Conservation (phyloP, 2,113 vertebrate species). For the Poeciliopsis prolifica region DNA sequence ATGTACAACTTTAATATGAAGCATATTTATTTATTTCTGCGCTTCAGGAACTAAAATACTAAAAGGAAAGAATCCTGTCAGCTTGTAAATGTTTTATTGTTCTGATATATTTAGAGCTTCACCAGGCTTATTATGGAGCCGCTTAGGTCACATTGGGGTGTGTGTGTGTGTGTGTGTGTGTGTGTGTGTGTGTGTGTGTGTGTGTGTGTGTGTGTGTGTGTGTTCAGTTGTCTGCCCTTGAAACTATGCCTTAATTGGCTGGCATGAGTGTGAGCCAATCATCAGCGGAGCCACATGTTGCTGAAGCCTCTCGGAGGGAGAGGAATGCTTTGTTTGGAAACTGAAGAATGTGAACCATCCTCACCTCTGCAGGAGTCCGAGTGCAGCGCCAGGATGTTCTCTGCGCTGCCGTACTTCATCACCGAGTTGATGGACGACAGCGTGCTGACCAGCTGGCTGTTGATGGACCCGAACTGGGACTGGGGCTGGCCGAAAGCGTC, state of each 20-base stretch:
- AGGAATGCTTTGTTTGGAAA: background rate
- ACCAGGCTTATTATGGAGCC: background rate
- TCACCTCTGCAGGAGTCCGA: conserved; percentile 66
- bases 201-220: background rate
- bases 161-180: too few relatives aligned
- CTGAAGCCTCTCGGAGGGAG: background rate
- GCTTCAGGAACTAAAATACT: background rate
- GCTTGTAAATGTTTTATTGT: background rate
- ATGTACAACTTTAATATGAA: background rate
- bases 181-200: too few relatives aligned
- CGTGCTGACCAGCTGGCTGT: conserved; percentile 93
- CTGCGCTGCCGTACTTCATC: conserved; percentile 87
- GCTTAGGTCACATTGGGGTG: background rate
- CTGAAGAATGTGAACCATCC: background rate
- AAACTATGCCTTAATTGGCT: background rate
- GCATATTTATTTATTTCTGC: background rate
- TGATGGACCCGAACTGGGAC: conserved; percentile 92
- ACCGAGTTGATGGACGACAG: conserved; percentile 92
- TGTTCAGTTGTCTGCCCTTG: background rate
- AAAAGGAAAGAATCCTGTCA: background rate
- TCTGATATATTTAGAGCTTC: background rate
- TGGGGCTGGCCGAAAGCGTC: conserved; percentile 94
- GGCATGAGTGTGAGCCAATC: background rate
- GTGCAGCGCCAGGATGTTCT: conserved; percentile 80
- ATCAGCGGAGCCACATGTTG: background rate